Evolutionary conservation across 2,113 vertebrate genomes (phyloP), one percentile per base, ranked within the genome.

Genomic region (Hippocampus guttulatus): DNA sequence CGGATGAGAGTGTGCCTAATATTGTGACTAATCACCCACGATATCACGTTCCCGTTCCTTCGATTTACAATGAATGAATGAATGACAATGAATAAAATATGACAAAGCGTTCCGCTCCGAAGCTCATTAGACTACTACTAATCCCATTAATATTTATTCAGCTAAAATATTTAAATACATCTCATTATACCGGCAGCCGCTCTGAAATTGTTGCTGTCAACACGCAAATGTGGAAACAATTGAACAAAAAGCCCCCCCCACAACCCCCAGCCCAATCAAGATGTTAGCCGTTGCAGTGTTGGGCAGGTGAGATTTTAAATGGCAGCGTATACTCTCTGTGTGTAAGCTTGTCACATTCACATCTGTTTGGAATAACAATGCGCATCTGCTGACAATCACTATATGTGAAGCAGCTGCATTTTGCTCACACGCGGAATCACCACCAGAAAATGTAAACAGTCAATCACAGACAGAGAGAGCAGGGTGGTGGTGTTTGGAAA

Each of bases 321-420:
- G 89, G 90, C 89, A 90, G 86, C 81, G 74, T 93, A 91, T 91
- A 90, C 91, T 93, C 91, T 90, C 90, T 87, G 89, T 92, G 92
- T 92, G 93, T 94, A 91, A 92, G 91, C 90, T 94, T 93, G 90
- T 93, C 91, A 90, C 90, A 89, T 89, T 80, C 91, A 91, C 90
- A 93, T 92, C 90, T 93, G 92, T 82, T 76, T 49, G 72, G 62
- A 82, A 79, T 72, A 76, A 73, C 73, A 78, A 81, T 68, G 65
- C 73, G 65, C 70, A 77, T 69, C 80, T 76, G 78, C 78, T 79
- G 86, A 90, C 84, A 89, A 92, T 92, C 61, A 73, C 52, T 77
- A 66, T 69, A 66, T 78, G 67, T 70, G 38, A 73, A 75, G 71
- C 80, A 78, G 78, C 72, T 77, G 78, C 30, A 62, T 74, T 79